phyloP scores from a whole-genome alignment of 2,888 invertebrate genomes.

The Epistrophe eligans region DNA sequence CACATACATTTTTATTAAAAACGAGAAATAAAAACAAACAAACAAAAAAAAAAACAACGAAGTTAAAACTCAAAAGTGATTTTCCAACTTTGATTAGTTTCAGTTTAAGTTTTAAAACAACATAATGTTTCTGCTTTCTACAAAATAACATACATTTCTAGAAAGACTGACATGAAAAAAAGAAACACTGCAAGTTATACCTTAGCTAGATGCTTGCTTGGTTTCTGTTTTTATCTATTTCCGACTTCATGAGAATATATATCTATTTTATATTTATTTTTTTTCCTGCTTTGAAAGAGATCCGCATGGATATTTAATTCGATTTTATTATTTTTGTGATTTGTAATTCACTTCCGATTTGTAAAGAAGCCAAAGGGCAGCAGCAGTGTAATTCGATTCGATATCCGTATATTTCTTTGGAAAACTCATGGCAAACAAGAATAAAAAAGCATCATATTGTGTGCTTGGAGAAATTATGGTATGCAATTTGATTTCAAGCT shows the following conservation, averaged over 20 bases:
- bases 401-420: constrained; percentile 6
- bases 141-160: background rate
- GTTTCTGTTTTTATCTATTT: constrained; percentile 1
- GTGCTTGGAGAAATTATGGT: background rate
- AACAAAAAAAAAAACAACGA: background rate
- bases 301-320: constrained; percentile 23
- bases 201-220: background rate
- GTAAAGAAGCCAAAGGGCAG: background rate
- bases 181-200: background rate
- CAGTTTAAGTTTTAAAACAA: background rate
- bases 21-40: background rate
- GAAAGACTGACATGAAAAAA: background rate
- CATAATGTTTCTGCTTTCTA: background rate
- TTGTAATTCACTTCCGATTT: constrained; percentile 28
- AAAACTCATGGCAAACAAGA: background rate
- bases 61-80: background rate
- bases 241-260: background rate
- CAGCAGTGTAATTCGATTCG: constrained; percentile 1
- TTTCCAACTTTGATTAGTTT: constrained; percentile 28
- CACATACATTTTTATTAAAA: background rate
- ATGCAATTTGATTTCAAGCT: constrained; percentile 22
- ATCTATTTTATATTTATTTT: background rate
- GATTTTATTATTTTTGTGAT: constrained; percentile 30
- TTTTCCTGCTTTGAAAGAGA: background rate
- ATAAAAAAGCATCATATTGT: background rate